Conservation (phyloP, 2,888 invertebrate species). For the Andrena fulva region DNA sequence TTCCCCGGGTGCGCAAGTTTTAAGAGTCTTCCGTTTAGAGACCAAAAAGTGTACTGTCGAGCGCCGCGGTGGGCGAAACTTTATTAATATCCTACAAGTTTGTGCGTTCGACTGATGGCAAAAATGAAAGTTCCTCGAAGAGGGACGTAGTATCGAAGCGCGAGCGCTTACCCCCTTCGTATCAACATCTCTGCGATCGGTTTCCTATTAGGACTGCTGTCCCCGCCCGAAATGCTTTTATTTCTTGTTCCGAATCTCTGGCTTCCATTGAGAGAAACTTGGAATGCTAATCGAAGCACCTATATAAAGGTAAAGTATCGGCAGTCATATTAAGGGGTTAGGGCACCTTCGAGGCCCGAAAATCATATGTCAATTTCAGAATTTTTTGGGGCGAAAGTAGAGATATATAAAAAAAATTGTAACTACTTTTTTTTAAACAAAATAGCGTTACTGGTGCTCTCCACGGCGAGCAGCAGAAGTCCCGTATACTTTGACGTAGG, state of each 20-base stretch:
- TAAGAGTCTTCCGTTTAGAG: constrained; percentile 57
- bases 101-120: constrained; percentile 42
- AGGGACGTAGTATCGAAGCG: constrained; percentile 14
- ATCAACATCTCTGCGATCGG: constrained; percentile 22
- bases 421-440: no score
- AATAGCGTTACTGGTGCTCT: no score
- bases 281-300: not conserved
- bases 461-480: no score
- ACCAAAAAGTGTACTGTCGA: constrained; percentile 54
- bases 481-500: no score
- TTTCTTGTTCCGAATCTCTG: not conserved
- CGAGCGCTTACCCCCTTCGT: constrained; percentile 21
- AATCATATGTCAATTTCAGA: no score
- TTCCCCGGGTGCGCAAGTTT: constrained; percentile 60
- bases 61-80: constrained; percentile 64
- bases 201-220: constrained; percentile 25
- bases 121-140: constrained; percentile 40
- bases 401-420: no score
- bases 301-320: not conserved
- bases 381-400: no score
- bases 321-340: not conserved
- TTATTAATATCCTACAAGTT: constrained; percentile 75
- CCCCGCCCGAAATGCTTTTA: not conserved
- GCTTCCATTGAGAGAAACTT: not conserved
- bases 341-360: not conserved